Base-by-base conservation (phyloP, 1,140 invertebrate genomes). In the Drosophila bocqueti region DNA sequence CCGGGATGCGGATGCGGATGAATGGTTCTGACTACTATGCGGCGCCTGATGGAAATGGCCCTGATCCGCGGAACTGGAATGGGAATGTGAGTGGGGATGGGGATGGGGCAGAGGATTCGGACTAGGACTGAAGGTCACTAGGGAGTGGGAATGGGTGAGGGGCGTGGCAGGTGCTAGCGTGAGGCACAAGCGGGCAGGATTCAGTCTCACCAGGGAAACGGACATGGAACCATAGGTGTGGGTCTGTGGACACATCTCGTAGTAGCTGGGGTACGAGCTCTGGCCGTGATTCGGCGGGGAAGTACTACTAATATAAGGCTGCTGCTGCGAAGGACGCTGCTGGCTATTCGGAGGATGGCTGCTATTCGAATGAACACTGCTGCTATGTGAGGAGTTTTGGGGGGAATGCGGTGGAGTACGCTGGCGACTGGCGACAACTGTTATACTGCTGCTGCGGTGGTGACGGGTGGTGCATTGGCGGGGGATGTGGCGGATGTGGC, bases 111-210 rank as follows among this genome's bases (percentile, higher is more conserved):
- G 8, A 18, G 49, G 57, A 62, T 63, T 21, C 7, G 52, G 18
- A 38, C 52, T 50, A 4, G 38, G 38, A 46, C 47, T 57, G 46
- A 73, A 83, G 79, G 83, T 71, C 9, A 83, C 49, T 64, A 87
- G 47, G 4, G 46, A 69, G 36, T 46, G 50, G 58, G 64, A 40
- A 16, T 57, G 54, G 10, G 49, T 9, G 9, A 29, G 47, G 49
- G 79, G 38, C 7, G 68, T 59, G 31, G 73, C 63, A 31, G 75
- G 76, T 31, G 74, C 81, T 65, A 87, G 84, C 43, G 84, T 89
- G 46, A 87, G 65, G 79, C 83, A 87, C 55, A 87, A 80, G 55
- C 83, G 84, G 75, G 84, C 84, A 46, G 83, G 84, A 81, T 89
- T 84, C 36, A 87, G 61, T 81, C 84, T 63, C 43, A 87, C 84